These are phyloP conservation scores for Brachionus calyciflorus DNA, from an alignment of 1,140 invertebrate species.

Conservation along the genomic window DNA sequence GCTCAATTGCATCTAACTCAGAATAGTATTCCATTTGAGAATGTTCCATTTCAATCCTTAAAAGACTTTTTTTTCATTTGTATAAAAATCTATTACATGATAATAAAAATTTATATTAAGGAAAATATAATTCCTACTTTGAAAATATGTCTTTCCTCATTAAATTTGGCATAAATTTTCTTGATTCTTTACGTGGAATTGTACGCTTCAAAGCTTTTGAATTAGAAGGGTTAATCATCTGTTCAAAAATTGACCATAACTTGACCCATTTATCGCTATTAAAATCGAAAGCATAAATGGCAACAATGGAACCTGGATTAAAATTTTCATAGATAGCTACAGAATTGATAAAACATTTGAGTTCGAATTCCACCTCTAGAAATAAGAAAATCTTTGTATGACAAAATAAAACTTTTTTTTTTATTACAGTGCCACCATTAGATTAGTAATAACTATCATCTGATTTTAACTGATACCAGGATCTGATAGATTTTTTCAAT, in stretches of 20 bases:
- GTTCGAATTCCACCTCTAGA: slow-evolving; percentile 67
- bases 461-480: too few relatives aligned
- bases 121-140: too few relatives aligned
- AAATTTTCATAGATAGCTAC: slow-evolving; percentile 82
- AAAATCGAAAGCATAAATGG: slow-evolving; percentile 70
- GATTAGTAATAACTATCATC: too few relatives aligned
- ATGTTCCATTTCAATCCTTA: slow-evolving; percentile 80
- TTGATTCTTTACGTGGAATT: neutral
- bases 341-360: slow-evolving; percentile 71
- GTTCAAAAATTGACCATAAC: slow-evolving; percentile 72
- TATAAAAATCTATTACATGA: neutral
- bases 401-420: too few relatives aligned
- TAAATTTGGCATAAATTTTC: neutral
- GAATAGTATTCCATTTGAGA: slow-evolving; percentile 76
- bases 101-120: neutral
- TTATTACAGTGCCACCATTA: too few relatives aligned
- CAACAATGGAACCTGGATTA: slow-evolving; percentile 79
- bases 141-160: neutral
- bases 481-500: too few relatives aligned
- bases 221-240: slow-evolving; percentile 65
- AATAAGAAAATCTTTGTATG: too few relatives aligned
- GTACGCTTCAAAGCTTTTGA: slow-evolving; percentile 58
- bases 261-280: slow-evolving; percentile 66
- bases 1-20: slow-evolving; percentile 77
- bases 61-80: slow-evolving; percentile 62